Conservation (phyloP, 1,140 invertebrate genomes). For the Drosophila orena region DNA sequence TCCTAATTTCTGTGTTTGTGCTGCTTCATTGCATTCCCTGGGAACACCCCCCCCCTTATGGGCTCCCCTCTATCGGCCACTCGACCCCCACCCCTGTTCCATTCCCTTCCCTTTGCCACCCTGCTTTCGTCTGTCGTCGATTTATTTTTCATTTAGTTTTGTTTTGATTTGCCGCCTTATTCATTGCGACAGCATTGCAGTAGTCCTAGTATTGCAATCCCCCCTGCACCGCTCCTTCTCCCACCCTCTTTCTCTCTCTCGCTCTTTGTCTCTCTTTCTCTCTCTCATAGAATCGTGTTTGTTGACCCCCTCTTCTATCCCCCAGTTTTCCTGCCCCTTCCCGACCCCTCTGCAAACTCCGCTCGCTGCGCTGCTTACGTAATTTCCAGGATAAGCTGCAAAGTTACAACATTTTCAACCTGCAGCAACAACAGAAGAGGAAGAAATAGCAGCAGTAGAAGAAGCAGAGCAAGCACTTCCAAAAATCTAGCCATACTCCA, state of each 20-base stretch:
- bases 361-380: constrained; percentile 69
- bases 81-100: neutral
- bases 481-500: neutral
- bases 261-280: neutral
- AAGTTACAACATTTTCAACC: constrained; percentile 79
- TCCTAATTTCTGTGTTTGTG: constrained; percentile 76
- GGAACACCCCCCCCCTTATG: neutral
- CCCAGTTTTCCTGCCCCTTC: neutral
- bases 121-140: constrained; percentile 68
- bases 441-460: constrained; percentile 14
- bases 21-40: constrained; percentile 68
- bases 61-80: neutral
- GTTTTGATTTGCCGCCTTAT: constrained; percentile 83
- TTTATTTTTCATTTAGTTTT: constrained; percentile 83
- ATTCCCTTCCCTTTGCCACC: constrained; percentile 1
- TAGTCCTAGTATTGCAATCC: constrained; percentile 69
- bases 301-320: neutral
- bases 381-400: constrained; percentile 83
- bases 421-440: constrained; percentile 46
- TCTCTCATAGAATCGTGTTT: neutral
- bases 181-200: constrained; percentile 82
- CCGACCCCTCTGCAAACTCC: constrained; percentile 20
- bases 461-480: constrained; percentile 4
- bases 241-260: constrained; percentile 6
- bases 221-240: neutral